These are phyloP conservation scores for Dromococcyx pavoninus DNA, from an alignment of 2,797 vertebrate genomes.

Conservation along the genomic window DNA sequence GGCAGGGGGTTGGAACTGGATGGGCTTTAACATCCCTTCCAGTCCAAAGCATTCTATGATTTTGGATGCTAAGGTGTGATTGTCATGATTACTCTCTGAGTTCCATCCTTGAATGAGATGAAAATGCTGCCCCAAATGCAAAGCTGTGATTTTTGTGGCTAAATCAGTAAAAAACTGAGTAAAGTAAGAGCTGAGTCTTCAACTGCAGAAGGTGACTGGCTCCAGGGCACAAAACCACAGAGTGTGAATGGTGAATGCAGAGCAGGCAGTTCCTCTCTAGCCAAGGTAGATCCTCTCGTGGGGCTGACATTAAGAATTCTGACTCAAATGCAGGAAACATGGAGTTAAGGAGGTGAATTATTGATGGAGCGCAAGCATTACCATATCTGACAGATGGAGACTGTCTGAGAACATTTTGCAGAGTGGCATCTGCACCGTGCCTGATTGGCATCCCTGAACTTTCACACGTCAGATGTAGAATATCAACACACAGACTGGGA, in stretches of 20 bases:
- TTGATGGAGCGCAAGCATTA: slow-evolving; percentile 13
- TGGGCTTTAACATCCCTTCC: too few species aligned
- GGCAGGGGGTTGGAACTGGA: too few species aligned
- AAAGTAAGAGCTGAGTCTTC: background rate
- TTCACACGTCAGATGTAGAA: slow-evolving; percentile 21
- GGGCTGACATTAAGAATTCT: background rate
- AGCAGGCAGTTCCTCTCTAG: background rate
- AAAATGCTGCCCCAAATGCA: background rate
- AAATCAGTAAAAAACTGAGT: background rate
- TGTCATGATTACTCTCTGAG: background rate
- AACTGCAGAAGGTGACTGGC: background rate
- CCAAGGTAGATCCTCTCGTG: background rate
- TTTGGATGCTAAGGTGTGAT: background rate
- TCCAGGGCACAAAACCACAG: background rate
- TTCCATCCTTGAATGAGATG: background rate
- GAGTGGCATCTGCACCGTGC: slow-evolving; percentile 22
- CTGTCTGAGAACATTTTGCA: slow-evolving; percentile 47
- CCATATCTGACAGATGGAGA: slow-evolving; percentile 62
- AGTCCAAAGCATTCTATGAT: background rate
- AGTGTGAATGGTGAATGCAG: background rate
- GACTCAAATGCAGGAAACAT: background rate
- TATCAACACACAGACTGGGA: slow-evolving; percentile 24
- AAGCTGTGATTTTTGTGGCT: background rate
- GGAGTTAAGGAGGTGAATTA: slow-evolving; percentile 2
- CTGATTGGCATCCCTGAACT: slow-evolving; percentile 31